Conservation (phyloP, 2,113 vertebrate species). For the Himantopus leucocephalus region DNA sequence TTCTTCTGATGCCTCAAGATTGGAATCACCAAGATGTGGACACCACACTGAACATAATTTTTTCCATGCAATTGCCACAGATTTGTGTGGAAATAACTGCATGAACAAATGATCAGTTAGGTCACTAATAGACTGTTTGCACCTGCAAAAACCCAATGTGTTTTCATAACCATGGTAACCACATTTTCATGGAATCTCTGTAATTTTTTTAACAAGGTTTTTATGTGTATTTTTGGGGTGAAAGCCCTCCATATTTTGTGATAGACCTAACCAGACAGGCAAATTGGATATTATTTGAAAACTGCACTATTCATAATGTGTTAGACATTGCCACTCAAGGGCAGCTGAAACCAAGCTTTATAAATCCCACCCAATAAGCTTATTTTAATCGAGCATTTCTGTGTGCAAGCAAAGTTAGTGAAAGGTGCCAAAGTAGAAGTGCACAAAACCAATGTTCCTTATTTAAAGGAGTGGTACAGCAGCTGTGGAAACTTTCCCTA, state of each 20-base stretch:
- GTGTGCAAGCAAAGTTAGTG: neutral
- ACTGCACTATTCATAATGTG: neutral
- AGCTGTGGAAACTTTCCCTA: slow-evolving; percentile 21
- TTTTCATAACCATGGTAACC: slow-evolving; percentile 49
- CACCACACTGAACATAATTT: neutral
- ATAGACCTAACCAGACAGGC: neutral
- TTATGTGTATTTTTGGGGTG: neutral
- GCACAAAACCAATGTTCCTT: neutral
- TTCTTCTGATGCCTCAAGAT: neutral
- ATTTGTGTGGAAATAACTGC: slow-evolving; percentile 16
- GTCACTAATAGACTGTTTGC: slow-evolving; percentile 13
- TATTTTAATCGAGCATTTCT: neutral
- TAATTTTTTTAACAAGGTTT: neutral
- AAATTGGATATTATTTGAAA: slow-evolving; percentile 4
- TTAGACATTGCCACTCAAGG: neutral
- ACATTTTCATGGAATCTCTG: neutral
- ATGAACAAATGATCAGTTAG: neutral
- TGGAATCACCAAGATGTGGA: neutral
- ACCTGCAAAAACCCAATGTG: slow-evolving; percentile 35
- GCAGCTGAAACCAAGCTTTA: neutral
- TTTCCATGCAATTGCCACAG: slow-evolving; percentile 9
- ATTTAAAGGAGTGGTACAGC: neutral
- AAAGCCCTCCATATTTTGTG: neutral
- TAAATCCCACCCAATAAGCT: neutral
- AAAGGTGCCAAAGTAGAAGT: neutral